Evolutionary conservation across 2,888 invertebrate species (phyloP).

Genomic region (Volucella inflata): DNA sequence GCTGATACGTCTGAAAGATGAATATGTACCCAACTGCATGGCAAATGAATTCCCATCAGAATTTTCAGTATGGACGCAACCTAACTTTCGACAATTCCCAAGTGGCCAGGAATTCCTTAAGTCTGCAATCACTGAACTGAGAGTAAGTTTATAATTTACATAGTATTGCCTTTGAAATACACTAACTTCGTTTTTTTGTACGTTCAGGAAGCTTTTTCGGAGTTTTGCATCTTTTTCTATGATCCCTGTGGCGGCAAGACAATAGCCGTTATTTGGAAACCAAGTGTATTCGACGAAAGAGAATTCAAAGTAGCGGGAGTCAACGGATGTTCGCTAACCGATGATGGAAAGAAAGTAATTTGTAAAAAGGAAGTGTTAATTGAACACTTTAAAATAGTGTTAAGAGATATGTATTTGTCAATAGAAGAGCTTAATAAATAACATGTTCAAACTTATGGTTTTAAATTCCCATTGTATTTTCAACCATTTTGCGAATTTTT

Average conservation of each 20-base stretch:
- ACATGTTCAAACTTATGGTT: not conserved
- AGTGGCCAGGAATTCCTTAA: constrained; percentile 91
- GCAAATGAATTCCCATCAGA: constrained; percentile 79
- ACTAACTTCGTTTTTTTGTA: constrained; percentile 10
- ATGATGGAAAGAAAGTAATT: constrained; percentile 77
- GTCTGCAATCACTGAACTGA: constrained; percentile 89
- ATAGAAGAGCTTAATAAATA: constrained; percentile 76
- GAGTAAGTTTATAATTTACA: constrained; percentile 85
- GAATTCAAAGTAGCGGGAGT: constrained; percentile 89
- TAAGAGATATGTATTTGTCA: constrained; percentile 81
- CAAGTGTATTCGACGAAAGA: constrained; percentile 85
- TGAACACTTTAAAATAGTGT: constrained; percentile 82
- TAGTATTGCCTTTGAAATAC: not conserved
- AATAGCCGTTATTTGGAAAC: constrained; percentile 94
- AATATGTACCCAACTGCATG: constrained; percentile 79
- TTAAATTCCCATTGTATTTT: constrained; percentile 58
- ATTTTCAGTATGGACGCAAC: constrained; percentile 77
- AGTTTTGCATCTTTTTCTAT: constrained; percentile 94
- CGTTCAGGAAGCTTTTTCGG: constrained; percentile 88
- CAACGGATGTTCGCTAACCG: constrained; percentile 78
- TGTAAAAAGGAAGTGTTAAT: constrained; percentile 80
- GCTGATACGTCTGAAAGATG: constrained; percentile 87
- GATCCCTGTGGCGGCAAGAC: constrained; percentile 93
- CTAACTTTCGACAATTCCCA: constrained; percentile 86
- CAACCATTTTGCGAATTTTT: constrained; percentile 54